A percentile compares a stretch with the other conserved stretches of the same genome.
phyloP scores from a whole-genome alignment of 1,140 invertebrate genomes.

The Drosophila carrolli region DNA sequence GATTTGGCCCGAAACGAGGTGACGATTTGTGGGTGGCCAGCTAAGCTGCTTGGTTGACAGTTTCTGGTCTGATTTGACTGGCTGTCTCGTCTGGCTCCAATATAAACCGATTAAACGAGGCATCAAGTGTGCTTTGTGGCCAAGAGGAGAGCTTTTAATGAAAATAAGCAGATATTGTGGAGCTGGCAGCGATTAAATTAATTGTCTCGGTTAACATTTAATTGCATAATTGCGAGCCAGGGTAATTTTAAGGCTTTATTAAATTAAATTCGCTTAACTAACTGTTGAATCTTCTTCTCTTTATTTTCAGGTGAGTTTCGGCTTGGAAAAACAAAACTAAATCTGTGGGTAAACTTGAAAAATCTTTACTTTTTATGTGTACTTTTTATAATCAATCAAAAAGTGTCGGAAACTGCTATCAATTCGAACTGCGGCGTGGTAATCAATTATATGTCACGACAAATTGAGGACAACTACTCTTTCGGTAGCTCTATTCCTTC shows the following conservation, averaged over 20 bases:
- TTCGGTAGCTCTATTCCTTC: conserved; percentile 15
- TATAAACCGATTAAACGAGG: conserved; percentile 64
- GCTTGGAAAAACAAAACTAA: no score
- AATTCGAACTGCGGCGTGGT: conserved; percentile 38
- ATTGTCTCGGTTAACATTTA: conserved; percentile 69
- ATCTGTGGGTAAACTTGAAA: conserved; percentile 10
- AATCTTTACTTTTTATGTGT: background rate
- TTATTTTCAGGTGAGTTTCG: conserved; percentile 43
- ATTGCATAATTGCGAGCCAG: conserved; percentile 44
- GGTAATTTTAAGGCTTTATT: background rate
- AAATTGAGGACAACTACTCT: conserved; percentile 29
- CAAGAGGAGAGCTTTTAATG: conserved; percentile 37
- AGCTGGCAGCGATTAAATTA: conserved; percentile 39
- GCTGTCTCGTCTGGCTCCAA: background rate
- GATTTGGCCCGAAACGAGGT: conserved; percentile 48
- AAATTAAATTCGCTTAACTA: conserved; percentile 19
- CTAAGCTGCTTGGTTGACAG: conserved; percentile 44
- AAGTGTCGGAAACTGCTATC: conserved; percentile 48
- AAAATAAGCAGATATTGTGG: conserved; percentile 25
- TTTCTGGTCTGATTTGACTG: conserved; percentile 30
- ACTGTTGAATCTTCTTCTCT: conserved; percentile 5
- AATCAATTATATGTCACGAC: conserved; percentile 59
- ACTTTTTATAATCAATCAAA: conserved; percentile 39
- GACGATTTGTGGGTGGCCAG: conserved; percentile 18
- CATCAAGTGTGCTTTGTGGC: conserved; percentile 44